A percentile compares a stretch with the other conserved stretches of the same genome.
These are phyloP conservation scores for Trinorchestia longiramus DNA, from an alignment of 1,140 invertebrate species.

Conservation along the genomic window DNA sequence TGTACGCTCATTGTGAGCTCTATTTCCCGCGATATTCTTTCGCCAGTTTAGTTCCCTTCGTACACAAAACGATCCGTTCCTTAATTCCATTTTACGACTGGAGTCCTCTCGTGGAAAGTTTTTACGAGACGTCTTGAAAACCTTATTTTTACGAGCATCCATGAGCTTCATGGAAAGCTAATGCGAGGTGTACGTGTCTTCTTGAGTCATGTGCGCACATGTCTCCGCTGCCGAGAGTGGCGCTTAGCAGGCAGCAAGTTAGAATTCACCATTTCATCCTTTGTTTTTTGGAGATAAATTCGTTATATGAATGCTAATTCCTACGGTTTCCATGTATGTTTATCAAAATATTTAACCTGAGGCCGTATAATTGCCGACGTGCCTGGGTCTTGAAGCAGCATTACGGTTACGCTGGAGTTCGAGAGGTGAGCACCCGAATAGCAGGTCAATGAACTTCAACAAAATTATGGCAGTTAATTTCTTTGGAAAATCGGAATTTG, in stretches of 20 bases:
- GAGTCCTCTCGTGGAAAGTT: neutral
- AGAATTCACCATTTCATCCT: neutral
- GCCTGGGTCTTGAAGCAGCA: no score
- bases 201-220: neutral
- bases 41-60: neutral
- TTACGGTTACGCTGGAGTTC: no score
- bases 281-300: neutral
- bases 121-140: neutral
- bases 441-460: no score
- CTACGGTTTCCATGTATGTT: neutral
- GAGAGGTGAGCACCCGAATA: no score
- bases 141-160: neutral
- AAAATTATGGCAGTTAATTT: no score
- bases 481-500: neutral
- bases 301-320: neutral
- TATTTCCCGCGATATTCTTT: neutral
- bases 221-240: neutral
- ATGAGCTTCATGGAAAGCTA: neutral
- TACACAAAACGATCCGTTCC: neutral
- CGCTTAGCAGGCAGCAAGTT: neutral
- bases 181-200: neutral
- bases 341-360: neutral
- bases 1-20: neutral
- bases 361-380: no score
- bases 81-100: neutral